A percentile compares a stretch with the other conserved stretches of the same genome.
Evolutionary conservation across 2,113 vertebrate genomes (phyloP).

Genomic region (Apodemus sylvaticus): DNA sequence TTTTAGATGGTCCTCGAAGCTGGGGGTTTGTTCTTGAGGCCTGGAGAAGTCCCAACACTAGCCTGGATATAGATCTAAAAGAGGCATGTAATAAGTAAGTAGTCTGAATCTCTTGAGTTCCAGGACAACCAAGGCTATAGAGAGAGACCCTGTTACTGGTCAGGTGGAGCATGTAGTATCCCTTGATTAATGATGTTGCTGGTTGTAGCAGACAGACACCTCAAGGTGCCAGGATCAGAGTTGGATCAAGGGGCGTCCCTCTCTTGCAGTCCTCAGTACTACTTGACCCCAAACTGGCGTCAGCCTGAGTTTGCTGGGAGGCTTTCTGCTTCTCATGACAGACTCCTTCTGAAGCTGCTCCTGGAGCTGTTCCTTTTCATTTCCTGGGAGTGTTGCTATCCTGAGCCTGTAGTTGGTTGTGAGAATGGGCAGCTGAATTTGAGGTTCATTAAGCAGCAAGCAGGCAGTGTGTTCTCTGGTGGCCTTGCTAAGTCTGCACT

Average conservation of each 20-base stretch:
- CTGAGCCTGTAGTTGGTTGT: not conserved
- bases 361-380: not conserved
- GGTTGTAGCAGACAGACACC: not conserved
- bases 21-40: not conserved
- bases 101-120: not conserved
- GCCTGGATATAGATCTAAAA: not conserved
- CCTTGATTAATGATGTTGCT: not conserved
- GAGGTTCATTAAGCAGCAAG: not conserved
- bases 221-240: not conserved
- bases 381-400: not conserved
- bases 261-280: not conserved
- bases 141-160: not conserved
- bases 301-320: not conserved
- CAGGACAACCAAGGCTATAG: not conserved
- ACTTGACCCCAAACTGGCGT: not conserved
- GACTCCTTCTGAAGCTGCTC: not conserved
- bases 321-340: not conserved
- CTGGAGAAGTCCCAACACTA: not conserved
- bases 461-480: not conserved
- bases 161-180: not conserved
- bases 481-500: not conserved
- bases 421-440: conserved; percentile 2
- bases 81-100: not conserved
- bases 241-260: not conserved
- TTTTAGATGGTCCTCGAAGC: not conserved